Evolutionary conservation across 2,888 invertebrate genomes (phyloP).

Genomic region (Heliconius hortense): DNA sequence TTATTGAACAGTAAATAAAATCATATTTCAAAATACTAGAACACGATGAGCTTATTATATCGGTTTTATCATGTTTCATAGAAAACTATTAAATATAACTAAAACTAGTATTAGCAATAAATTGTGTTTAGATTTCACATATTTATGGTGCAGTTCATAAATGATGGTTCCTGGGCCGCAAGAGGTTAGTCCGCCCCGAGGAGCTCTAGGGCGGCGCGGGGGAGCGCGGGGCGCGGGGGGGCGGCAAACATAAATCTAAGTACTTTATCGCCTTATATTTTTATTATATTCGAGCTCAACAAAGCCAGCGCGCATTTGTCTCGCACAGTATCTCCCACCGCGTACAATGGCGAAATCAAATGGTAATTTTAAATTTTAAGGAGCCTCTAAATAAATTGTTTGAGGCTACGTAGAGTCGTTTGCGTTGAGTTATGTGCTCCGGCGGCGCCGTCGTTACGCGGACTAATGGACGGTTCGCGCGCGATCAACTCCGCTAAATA

Average conservation of each 20-base stretch:
- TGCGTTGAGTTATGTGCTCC: slow-evolving; percentile 29
- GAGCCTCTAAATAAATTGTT: slow-evolving; percentile 37
- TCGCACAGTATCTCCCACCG: slow-evolving; percentile 22
- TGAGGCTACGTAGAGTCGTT: slow-evolving; percentile 35
- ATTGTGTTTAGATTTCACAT: slow-evolving; percentile 21
- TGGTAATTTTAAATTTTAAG: slow-evolving; percentile 68
- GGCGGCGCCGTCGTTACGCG: slow-evolving; percentile 28
- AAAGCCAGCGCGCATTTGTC: slow-evolving; percentile 31
- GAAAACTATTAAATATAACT: slow-evolving; percentile 16
- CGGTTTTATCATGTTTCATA: background rate
- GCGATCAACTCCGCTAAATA: slow-evolving; percentile 32
- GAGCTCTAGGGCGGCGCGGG: background rate
- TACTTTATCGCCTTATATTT: slow-evolving; percentile 35
- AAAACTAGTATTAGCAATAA: slow-evolving; percentile 15
- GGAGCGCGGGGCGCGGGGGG: background rate
- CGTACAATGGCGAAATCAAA: slow-evolving; percentile 65
- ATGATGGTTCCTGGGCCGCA: slow-evolving; percentile 15
- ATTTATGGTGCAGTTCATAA: slow-evolving; percentile 13
- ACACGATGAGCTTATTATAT: background rate
- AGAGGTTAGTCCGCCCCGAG: slow-evolving; percentile 16
- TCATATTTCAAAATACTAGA: background rate
- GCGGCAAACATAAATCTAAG: slow-evolving; percentile 26
- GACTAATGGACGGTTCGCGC: slow-evolving; percentile 27
- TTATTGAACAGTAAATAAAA: background rate
- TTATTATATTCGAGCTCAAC: slow-evolving; percentile 32